Evolutionary conservation across 2,797 vertebrate species (phyloP).

Genomic region (Halcyon smyrnensis): DNA sequence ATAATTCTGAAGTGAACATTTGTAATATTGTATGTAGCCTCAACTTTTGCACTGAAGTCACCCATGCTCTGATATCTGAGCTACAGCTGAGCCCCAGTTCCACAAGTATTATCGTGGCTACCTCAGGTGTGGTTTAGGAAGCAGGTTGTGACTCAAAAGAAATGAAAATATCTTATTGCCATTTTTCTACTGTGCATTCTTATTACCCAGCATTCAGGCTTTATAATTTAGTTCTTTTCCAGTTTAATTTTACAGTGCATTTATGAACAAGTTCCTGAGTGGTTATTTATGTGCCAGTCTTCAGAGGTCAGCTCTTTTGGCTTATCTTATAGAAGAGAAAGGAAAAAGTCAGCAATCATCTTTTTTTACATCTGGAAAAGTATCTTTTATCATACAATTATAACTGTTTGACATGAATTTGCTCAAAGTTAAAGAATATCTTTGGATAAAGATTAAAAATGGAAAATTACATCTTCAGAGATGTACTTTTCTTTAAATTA

Average conservation of each 20-base stretch:
- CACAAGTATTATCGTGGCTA: neutral
- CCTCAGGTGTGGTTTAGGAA: neutral
- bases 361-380: constrained; percentile 51
- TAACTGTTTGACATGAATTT: constrained; percentile 71
- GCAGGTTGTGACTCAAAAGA: neutral
- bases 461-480: constrained; percentile 74
- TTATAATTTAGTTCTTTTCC: neutral
- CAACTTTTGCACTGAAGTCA: neutral
- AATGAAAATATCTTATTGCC: neutral
- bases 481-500: constrained; percentile 76
- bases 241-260: neutral
- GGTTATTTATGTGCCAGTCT: neutral
- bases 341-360: constrained; percentile 41
- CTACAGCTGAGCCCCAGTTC: neutral
- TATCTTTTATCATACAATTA: constrained; percentile 72
- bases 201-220: neutral
- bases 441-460: constrained; percentile 70
- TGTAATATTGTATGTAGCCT: neutral
- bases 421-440: constrained; percentile 69
- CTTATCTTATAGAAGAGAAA: constrained; percentile 57
- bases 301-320: constrained; percentile 39
- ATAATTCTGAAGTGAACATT: neutral
- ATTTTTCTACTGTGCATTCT: neutral
- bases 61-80: neutral
- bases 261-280: constrained; percentile 24